Evolutionary conservation across 2,888 invertebrate genomes (phyloP), one percentile per base, ranked within the genome.

Genomic region (Malthinus seriepunctatus): DNA sequence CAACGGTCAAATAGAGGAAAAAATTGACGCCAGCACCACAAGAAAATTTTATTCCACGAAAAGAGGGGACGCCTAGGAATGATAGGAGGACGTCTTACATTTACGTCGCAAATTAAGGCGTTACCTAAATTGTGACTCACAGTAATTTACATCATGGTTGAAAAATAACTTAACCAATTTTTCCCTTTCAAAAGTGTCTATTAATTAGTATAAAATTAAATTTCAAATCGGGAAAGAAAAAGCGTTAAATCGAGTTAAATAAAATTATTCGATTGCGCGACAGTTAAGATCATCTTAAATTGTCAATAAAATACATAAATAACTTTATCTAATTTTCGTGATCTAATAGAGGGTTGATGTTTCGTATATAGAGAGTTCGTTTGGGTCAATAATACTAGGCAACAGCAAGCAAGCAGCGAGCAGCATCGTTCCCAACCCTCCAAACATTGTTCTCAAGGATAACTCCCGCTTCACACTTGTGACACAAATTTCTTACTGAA

Each of bases 391-490:
- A 71, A 52, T 55, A 50, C 60, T n/a, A n/a, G 34, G 62, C 23
- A 23, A 23, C 23, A 23, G 23, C n/a, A n/a, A n/a, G n/a, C n/a
- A n/a, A n/a, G n/a, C n/a, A n/a, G n/a, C n/a, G n/a, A n/a, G n/a
- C 68, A 69, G 69, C 69, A 66, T 69, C 23, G 23, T 23, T 23
- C 23, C 23, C 23, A 23, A 23, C 5, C 69, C 71, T 68, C 67
- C 67, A 63, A 67, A 60, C 52, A 65, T 56, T 64, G 67, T 68
- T 67, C 68, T 68, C 71, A 70, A 71, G 71, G 71, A 69, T 69
- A 67, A 60, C 23, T 23, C 23, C 23, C 23, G n/a, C n/a, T 60
- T 49, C 51, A 33, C 23, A 56, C 51, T 56, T 66, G 58, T 69
- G 69, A 66, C 69, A 69, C 69, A 69, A 63, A 67, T 68, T 60